A percentile compares a stretch with the other conserved stretches of the same genome.
Conservation (phyloP, 1,140 invertebrate species). For the Apocrypta bakeri region DNA sequence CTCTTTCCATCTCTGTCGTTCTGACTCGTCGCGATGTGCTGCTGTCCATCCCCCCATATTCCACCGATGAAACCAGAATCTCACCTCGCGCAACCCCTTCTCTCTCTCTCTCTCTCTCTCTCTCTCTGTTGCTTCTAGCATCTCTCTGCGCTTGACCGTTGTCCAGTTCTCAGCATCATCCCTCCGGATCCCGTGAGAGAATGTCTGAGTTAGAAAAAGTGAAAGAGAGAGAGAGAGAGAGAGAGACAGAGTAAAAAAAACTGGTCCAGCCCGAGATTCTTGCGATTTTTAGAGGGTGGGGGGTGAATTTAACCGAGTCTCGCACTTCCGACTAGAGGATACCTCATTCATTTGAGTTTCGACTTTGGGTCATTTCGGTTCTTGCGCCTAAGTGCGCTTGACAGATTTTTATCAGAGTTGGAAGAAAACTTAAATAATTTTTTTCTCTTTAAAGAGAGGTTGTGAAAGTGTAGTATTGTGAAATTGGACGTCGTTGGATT, state of each 20-base stretch:
- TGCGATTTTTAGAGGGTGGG: conserved; percentile 29
- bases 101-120: conserved; percentile 64
- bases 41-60: conserved; percentile 17
- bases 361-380: conserved; percentile 23
- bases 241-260: conserved; percentile 60
- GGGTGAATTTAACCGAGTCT: not conserved
- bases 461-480: no score
- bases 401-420: not conserved
- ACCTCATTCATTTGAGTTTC: conserved; percentile 41
- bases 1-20: no score
- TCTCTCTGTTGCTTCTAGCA: conserved; percentile 38
- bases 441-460: no score
- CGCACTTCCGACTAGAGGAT: conserved; percentile 28
- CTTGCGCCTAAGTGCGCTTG: not conserved
- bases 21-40: not conserved
- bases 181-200: conserved; percentile 52
- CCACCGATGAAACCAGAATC: conserved; percentile 50
- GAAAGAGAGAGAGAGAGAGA: conserved; percentile 60
- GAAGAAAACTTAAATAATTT: not conserved
- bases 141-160: conserved; percentile 69
- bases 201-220: conserved; percentile 61
- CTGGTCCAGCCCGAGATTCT: conserved; percentile 66
- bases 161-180: conserved; percentile 73
- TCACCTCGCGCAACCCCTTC: conserved; percentile 55
- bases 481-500: no score